Evolutionary conservation across 2,113 vertebrate species (phyloP), one percentile per base, ranked within the genome.

Genomic region (Chroicocephalus ridibundus): DNA sequence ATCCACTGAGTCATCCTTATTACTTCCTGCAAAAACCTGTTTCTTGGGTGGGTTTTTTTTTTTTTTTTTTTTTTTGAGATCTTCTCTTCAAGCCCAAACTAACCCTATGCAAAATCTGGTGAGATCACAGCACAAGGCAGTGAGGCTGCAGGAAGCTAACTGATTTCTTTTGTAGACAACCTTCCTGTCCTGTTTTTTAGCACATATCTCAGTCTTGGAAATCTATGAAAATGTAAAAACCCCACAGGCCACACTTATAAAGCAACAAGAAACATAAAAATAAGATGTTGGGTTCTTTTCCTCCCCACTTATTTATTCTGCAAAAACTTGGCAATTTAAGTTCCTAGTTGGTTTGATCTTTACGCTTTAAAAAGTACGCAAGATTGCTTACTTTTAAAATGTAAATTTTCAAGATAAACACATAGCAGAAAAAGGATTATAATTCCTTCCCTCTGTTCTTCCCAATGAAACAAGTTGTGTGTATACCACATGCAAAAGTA

Each of bases 351-450:
- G 32, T 68, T 88, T 90, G 25, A 66, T 72, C 76, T 95, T 86
- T 60, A 44, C 72, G 79, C 91, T 96, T 66, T 82, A 93, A 93
- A 96, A 96, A 91, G 62, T 74, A 80, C 16, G 29, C 46, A 93
- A 92, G 46, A 82, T 85, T 89, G 58, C 68, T 97, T 96, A 91
- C 57, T 97, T 97, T 94, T 89, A 91, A 97, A 94, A 92, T 94
- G 69, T 52, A 97, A 95, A 97, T 81, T 7, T 52, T 93, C 60
- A 66, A 71, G 84, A 81, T 91, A 81, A 95, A 93, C 72, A 91
- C 15, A 62, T 27, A 95, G 9, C 42, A 80, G 77, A 26, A 91
- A 91, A 92, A 93, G 11, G 6, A 79, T 75, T 71, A 89, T 70
- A 1, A 12, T 77, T 90, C 91, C 60, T 94, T 83, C 16, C 15